Conservation (phyloP, 2,113 vertebrate species). For the Brevimyrus niger region DNA sequence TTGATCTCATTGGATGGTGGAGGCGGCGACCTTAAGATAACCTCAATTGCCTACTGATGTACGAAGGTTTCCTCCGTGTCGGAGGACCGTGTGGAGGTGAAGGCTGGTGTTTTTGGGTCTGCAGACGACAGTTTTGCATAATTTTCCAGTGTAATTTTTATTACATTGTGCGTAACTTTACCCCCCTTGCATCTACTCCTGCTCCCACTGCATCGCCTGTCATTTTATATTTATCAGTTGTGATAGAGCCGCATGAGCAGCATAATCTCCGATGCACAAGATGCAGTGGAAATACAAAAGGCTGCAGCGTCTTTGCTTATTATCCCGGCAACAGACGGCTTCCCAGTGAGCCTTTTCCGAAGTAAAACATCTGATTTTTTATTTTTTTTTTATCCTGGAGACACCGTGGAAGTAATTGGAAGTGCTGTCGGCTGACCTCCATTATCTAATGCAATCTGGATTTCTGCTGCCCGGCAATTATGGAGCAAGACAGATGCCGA, state of each 20-base stretch:
- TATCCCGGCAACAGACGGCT: neutral
- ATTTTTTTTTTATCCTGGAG: conserved; percentile 45
- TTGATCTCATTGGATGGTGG: neutral
- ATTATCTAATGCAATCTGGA: conserved; percentile 49
- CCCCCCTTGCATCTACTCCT: neutral
- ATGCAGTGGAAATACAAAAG: conserved; percentile 21
- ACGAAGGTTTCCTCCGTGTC: neutral
- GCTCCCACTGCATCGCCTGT: neutral
- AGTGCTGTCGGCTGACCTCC: conserved; percentile 37
- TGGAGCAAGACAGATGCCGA: conserved; percentile 37
- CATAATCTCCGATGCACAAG: conserved; percentile 24
- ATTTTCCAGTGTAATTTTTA: neutral
- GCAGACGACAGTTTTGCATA: neutral
- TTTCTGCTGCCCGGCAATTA: conserved; percentile 44
- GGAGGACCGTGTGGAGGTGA: neutral
- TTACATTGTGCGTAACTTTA: neutral
- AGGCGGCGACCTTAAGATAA: neutral
- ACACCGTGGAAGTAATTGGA: conserved; percentile 44
- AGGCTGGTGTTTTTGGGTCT: neutral
- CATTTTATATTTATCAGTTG: neutral
- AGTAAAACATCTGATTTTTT: conserved; percentile 34
- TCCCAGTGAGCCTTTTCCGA: conserved; percentile 10
- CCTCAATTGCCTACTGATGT: neutral
- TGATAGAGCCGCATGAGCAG: neutral
- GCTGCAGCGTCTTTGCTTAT: neutral